Base-by-base conservation (phyloP, 2,888 invertebrate species). In the Philonicus albiceps region DNA sequence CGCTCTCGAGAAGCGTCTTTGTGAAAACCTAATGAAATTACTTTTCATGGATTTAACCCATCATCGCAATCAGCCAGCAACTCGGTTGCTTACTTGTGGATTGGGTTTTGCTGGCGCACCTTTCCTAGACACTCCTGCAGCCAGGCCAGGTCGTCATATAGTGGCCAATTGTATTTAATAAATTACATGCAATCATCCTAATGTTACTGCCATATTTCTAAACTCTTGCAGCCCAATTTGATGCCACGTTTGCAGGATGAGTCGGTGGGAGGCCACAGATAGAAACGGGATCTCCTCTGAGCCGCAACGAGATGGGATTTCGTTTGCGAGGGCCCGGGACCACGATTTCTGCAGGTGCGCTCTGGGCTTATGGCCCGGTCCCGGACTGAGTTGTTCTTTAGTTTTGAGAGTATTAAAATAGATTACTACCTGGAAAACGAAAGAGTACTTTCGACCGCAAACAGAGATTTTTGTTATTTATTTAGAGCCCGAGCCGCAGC, bases 161-260 rank as follows among this genome's bases (percentile, higher is more conserved):
- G 34, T 19, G 73, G 84, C 43, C 84, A 73, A 84, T 84, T 84
- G 43, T 64, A 84, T 73, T 84, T 84, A 84, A 84, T 84, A 84
- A 84, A 84, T 84, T 84, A 84, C 84, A 73, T 84, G 84, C 73
- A 84, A 84, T 84, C 84, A 84, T 84, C 73, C 73, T 73, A 84
- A 84, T 84, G 84, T 84, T 84, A 84, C 84, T 49, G 40, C 84
- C 84, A 84, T 84, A 84, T 84, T 84, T 84, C 84, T 73, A 43
- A 31, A 16, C 22, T 73, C 73, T 40, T 83, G 73, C 43, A 73
- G 84, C 30, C 84, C 84, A 84, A 84, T 84, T 84, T 84, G 73
- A 40, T 84, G 73, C 73, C 43, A 84, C 40, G 73, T 84, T 84
- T 84, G 73, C 72, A 73, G 22, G 27, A 22, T 49, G 19, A 76